Evolutionary conservation across 2,113 vertebrate genomes (phyloP), one percentile per base, ranked within the genome.

Genomic region (Hiodon alosoides): DNA sequence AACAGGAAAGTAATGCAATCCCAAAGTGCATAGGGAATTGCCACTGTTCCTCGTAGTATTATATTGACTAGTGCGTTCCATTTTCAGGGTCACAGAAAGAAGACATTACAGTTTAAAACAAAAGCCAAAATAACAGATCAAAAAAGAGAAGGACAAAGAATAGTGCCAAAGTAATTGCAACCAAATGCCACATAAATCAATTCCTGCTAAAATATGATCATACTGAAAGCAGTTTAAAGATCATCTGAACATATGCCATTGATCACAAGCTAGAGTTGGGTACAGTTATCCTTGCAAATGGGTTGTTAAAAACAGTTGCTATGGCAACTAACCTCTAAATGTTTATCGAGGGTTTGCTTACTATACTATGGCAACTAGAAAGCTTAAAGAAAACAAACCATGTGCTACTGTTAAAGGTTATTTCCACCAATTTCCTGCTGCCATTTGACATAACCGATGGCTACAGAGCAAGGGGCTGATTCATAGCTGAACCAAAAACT

Each of bases 351-450:
- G 55, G 71, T 73, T 86, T 82, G 81, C 79, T 70, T 83, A 68
- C 59, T 67, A 78, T 86, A 73, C 81, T 66, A 87, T 88, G 77
- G 86, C 76, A 87, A 90, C 88, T 3, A 73, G 54, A 68, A 84
- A 75, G 46, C 80, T 79, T 72, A 79, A 78, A 69, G 77, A 72
- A 82, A 85, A 77, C 89, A 90, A 86, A 90, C 86, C 88, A 91
- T 88, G 79, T 80, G 75, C 51, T 73, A 73, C 73, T 79, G 78
- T 71, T 51, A 75, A 71, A 62, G 74, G 78, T 31, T 13, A 52
- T 6, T 14, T 76, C 74, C 60, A 78, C 78, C 73, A 61, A 64
- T 81, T 84, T 85, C 83, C 76, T 16, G 68, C 7, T 31, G 54
- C 67, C 31, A 53, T 55, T 67, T 65, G 58, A 60, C 31, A 31